Evolutionary conservation across 1,140 invertebrate species (phyloP).

Genomic region (Pogonus chalceus): DNA sequence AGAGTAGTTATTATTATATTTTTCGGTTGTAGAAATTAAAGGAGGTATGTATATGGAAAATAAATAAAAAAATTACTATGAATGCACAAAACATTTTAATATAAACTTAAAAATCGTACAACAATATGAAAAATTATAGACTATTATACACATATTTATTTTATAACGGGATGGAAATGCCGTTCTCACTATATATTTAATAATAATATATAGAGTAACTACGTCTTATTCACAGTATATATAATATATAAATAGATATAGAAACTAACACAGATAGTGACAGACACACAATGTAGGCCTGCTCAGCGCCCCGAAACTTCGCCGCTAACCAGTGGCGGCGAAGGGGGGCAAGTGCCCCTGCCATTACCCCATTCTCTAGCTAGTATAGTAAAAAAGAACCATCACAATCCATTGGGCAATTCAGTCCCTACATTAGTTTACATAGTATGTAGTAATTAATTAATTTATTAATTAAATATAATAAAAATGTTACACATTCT

Average conservation of each 20-base stretch:
- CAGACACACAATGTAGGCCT: conserved; percentile 20
- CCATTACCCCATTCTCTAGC: conserved; percentile 13
- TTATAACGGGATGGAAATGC: conserved; percentile 49
- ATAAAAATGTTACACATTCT: too few species aligned
- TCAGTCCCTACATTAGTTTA: conserved; percentile 23
- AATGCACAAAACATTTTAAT: conserved; percentile 70
- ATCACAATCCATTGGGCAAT: conserved; percentile 28
- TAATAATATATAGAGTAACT: conserved; percentile 29
- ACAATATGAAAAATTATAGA: conserved; percentile 70
- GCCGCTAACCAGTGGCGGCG: background rate
- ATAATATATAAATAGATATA: conserved; percentile 21
- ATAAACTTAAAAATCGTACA: conserved; percentile 76
- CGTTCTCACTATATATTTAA: conserved; percentile 49
- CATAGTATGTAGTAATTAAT: conserved; percentile 19
- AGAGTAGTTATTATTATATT: too few species aligned
- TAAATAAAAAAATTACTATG: conserved; percentile 11
- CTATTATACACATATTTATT: conserved; percentile 51
- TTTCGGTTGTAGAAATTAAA: too few species aligned
- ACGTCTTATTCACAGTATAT: conserved; percentile 29
- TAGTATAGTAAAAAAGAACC: conserved; percentile 29
- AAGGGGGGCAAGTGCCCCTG: too few species aligned
- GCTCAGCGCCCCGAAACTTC: background rate
- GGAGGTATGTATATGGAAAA: background rate
- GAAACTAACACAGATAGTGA: conserved; percentile 36
- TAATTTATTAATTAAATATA: conserved; percentile 20